phyloP scores from a whole-genome alignment of 2,888 invertebrate genomes.

The Arctia plantaginis region DNA sequence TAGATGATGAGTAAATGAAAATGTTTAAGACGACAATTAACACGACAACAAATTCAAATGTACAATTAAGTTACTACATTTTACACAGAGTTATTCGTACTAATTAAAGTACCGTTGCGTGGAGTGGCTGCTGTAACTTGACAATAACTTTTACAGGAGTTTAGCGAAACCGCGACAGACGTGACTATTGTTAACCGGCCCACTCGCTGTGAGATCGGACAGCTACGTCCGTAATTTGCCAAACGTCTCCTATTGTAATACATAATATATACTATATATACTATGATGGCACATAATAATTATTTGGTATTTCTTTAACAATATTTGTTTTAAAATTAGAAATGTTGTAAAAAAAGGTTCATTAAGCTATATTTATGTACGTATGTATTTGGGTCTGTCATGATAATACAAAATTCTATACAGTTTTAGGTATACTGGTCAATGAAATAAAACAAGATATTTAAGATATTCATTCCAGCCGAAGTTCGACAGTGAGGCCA shows the following conservation, averaged over 20 bases:
- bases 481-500: too few species aligned
- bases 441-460: too few species aligned
- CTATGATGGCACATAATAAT: too few species aligned
- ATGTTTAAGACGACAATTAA: not conserved
- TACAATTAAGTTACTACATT: not conserved
- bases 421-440: too few species aligned
- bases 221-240: conserved; percentile 4
- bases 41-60: not conserved
- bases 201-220: conserved; percentile 13
- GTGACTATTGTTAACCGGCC: conserved; percentile 21
- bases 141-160: not conserved
- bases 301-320: too few species aligned
- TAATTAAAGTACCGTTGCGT: not conserved
- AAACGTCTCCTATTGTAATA: not conserved
- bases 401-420: too few species aligned
- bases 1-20: not conserved
- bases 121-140: not conserved
- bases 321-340: too few species aligned
- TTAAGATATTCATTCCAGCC: too few species aligned
- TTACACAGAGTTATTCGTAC: not conserved
- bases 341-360: too few species aligned
- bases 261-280: not conserved
- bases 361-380: too few species aligned
- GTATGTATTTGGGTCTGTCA: too few species aligned
- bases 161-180: conserved; percentile 11